Conservation (phyloP, 2,888 invertebrate species). For the Melanchra persicariae region DNA sequence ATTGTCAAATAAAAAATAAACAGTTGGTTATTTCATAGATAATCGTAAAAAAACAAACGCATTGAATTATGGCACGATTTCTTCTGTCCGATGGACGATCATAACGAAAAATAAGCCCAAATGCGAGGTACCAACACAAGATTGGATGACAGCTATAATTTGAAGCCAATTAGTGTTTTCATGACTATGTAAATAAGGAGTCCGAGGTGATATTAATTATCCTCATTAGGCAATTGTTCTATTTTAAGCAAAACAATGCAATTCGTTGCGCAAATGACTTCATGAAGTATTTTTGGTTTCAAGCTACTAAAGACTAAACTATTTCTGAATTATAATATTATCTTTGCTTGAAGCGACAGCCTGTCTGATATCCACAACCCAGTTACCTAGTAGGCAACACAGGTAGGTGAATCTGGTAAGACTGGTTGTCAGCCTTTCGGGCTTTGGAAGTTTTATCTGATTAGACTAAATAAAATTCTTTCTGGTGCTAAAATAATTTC, state of each 20-base stretch:
- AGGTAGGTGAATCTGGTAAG: no score
- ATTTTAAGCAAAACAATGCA: slow-evolving; percentile 3
- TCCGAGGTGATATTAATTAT: slow-evolving; percentile 33
- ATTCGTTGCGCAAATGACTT: background rate
- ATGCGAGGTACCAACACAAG: background rate
- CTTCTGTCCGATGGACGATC: background rate
- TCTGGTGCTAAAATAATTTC: background rate
- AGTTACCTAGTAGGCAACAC: no score
- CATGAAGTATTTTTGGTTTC: background rate
- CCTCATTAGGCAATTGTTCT: background rate
- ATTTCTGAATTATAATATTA: no score
- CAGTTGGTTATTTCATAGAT: background rate
- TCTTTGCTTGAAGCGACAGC: no score
- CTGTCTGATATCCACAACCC: no score
- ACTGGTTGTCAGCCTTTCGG: no score
- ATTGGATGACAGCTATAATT: slow-evolving; percentile 3
- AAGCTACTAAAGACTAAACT: background rate
- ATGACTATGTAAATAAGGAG: slow-evolving; percentile 12
- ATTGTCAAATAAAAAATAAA: slow-evolving; percentile 15
- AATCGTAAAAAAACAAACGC: background rate
- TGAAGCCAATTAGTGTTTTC: slow-evolving; percentile 10
- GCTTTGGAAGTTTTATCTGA: no score
- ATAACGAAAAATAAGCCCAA: background rate
- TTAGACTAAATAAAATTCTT: no score
- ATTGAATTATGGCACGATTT: slow-evolving; percentile 1